phyloP scores from a whole-genome alignment of 2,113 vertebrate species.

The Alethe diademata region DNA sequence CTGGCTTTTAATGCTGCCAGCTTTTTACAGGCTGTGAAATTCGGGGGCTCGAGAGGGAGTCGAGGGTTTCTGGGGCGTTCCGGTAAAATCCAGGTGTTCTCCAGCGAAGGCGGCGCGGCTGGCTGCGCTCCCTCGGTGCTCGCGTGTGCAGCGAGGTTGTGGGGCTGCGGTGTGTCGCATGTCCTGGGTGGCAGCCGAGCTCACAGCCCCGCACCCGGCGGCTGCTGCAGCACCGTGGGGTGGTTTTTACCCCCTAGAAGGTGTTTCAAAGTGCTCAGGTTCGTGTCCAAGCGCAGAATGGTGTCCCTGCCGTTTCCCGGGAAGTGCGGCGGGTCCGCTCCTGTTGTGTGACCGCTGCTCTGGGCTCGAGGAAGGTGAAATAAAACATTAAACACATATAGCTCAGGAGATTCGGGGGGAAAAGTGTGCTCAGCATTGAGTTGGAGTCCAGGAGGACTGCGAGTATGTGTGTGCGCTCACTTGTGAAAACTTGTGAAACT shows the following conservation, averaged over 20 bases:
- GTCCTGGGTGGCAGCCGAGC: not conserved
- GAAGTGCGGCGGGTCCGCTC: fast-evolving
- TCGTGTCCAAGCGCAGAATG: not conserved
- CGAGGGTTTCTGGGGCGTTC: not conserved
- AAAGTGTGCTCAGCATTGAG: not conserved
- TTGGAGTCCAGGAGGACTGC: not conserved
- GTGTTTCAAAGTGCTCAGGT: not conserved
- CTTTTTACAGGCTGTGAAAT: not conserved
- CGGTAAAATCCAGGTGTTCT: not conserved
- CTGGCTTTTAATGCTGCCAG: not conserved
- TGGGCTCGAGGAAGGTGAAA: not conserved
- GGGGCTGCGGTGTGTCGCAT: fast-evolving
- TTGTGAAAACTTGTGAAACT: not conserved
- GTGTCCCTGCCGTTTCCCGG: fast-evolving
- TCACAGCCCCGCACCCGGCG: not conserved
- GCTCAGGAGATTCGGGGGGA: fast-evolving
- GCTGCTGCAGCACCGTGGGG: fast-evolving
- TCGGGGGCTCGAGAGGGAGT: fast-evolving
- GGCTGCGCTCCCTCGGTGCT: fast-evolving
- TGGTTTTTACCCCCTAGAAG: fast-evolving
- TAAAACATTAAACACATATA: fast-evolving
- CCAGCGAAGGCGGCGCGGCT: not conserved
- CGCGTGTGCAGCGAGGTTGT: fast-evolving
- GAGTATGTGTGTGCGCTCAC: fast-evolving
- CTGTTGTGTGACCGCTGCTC: not conserved